Conservation (phyloP, 2,113 vertebrate species). For the Carlito syrichta region DNA sequence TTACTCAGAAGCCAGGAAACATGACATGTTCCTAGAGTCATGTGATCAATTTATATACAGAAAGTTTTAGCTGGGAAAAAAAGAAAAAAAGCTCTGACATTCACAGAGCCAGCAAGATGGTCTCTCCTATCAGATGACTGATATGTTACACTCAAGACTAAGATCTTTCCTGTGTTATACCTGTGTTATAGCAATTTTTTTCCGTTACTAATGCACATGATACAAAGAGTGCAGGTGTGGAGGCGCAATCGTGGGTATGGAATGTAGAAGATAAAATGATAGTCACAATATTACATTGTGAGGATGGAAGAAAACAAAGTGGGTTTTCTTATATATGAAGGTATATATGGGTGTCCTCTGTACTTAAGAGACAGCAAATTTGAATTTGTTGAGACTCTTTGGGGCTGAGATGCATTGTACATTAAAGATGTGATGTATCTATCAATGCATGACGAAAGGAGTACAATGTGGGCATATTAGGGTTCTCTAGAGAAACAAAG, state of each 20-base stretch:
- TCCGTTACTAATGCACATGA: background rate
- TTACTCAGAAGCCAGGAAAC: slow-evolving; percentile 2
- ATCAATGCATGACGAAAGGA: background rate
- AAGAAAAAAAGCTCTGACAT: background rate
- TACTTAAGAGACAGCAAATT: background rate
- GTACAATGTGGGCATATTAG: background rate
- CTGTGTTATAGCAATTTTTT: background rate
- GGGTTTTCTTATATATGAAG: background rate
- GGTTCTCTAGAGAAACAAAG: background rate
- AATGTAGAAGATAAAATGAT: background rate
- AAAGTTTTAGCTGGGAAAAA: background rate
- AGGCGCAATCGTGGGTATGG: background rate
- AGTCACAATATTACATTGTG: background rate
- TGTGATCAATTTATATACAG: background rate
- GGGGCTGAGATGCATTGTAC: background rate
- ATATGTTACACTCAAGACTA: background rate
- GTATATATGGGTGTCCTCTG: background rate
- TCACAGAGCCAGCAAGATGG: background rate
- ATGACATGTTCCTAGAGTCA: background rate
- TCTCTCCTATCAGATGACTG: background rate
- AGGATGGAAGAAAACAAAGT: background rate
- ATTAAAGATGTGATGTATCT: background rate
- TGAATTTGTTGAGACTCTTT: too few relatives aligned
- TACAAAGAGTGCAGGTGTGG: background rate
- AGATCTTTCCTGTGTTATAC: background rate